Conservation (phyloP, 2,113 vertebrate species). For the Platysternon megacephalum region DNA sequence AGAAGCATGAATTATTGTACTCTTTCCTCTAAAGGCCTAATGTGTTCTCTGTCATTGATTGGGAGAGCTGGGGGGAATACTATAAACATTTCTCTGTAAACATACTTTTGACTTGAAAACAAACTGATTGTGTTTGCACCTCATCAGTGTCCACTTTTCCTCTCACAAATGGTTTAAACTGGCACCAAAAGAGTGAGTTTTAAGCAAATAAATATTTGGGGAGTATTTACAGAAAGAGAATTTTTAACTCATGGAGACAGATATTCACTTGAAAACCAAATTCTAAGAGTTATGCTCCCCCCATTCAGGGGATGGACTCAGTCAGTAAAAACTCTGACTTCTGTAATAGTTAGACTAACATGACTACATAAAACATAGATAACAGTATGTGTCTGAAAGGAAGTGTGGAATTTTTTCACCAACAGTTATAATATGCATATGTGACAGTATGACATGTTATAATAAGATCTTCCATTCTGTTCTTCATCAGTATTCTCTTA, state of each 20-base stretch:
- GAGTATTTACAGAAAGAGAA: background rate
- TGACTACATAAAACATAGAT: background rate
- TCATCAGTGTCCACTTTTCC: background rate
- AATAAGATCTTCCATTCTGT: background rate
- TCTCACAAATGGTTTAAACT: background rate
- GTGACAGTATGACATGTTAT: background rate
- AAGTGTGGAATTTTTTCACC: background rate
- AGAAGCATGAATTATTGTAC: background rate
- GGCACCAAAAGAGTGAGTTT: background rate
- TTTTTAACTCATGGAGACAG: background rate
- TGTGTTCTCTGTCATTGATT: background rate
- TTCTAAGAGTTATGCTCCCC: background rate
- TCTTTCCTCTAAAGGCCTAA: background rate
- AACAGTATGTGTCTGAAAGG: background rate
- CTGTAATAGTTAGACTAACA: background rate
- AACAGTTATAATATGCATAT: background rate
- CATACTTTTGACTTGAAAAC: background rate
- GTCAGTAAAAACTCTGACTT: background rate
- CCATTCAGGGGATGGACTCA: background rate
- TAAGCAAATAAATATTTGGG: background rate
- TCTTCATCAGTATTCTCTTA: background rate
- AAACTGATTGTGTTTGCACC: background rate
- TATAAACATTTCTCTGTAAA: background rate
- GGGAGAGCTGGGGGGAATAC: background rate
- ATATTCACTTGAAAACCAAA: background rate